Evolutionary conservation across 1,140 invertebrate species (phyloP), one percentile per base, ranked within the genome.

Genomic region (Platorchestia sp.): DNA sequence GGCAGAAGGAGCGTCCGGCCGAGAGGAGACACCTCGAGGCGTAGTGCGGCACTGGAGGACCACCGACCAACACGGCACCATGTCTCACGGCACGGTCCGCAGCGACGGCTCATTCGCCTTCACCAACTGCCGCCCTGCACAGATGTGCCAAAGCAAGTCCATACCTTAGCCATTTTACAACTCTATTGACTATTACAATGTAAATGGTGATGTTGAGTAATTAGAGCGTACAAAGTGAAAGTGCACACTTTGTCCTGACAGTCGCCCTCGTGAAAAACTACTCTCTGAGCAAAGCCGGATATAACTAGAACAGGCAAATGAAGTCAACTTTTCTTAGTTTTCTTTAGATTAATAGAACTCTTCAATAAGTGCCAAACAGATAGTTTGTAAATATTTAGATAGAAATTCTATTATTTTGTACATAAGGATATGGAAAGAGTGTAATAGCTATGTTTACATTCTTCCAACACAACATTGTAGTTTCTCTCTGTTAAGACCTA

Each of bases 41-140:
- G 95, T 95, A 5, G 86, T 95, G 7, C 6, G 95, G 43, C 86
- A 47, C 42, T 95, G 95, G 95, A 89, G 45, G 86, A 87, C 47
- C n/a, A 95, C 87, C 86, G 95, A 95, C 86, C 47, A 45, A n/a
- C 45, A 95, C 27, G 95, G 95, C 45, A 95, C 95, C 42, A 47
- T 95, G 95, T 95, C 95, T 19, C 86, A 90, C 14, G 95, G 95
- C 40, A 87, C 86, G 36, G 86, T 95, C 10, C 95, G 89, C 27
- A 95, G 95, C 43, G 95, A 95, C 89, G 95, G 95, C 10, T 95
- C 95, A 0, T 95, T 95, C 44, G 89, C 95, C 45, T 95, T 95
- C 53, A 95, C 87, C 45, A 95, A 95, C 42, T 95, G 95, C 53
- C 53, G 95, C 0, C 95, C 95, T 42, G 86, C 89, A 0, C 43